Evolutionary conservation across 1,140 invertebrate genomes (phyloP).

Genomic region (Monomorium pharaonis): DNA sequence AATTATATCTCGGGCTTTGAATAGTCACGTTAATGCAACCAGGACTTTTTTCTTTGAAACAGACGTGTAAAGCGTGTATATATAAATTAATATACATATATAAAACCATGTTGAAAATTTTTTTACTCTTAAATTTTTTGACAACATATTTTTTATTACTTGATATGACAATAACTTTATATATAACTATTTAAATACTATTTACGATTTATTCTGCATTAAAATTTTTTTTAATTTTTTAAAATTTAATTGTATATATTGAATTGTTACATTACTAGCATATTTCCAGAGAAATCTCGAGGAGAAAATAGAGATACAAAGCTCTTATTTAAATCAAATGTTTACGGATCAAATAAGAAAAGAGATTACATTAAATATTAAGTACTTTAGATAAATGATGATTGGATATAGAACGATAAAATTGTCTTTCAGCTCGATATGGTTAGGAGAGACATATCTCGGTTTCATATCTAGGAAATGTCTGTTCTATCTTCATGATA

Average conservation of each 20-base stretch:
- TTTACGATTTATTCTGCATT: not conserved
- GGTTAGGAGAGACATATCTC: not conserved
- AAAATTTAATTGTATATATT: not conserved
- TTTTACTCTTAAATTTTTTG: not conserved
- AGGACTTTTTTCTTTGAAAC: not conserved
- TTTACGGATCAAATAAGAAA: constrained; percentile 1
- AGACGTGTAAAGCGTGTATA: not conserved
- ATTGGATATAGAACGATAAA: not conserved
- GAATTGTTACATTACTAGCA: not conserved
- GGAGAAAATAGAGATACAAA: not conserved
- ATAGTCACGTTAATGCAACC: not conserved
- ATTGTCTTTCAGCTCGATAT: not conserved
- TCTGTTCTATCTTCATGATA: constrained; percentile 16
- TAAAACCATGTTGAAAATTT: not conserved
- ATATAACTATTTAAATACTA: not conserved
- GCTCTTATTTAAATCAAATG: not conserved
- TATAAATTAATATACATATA: not conserved
- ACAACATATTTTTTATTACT: not conserved
- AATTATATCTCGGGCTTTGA: not conserved
- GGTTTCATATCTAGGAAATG: not conserved
- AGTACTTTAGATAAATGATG: not conserved
- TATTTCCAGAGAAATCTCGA: not conserved
- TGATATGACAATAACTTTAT: not conserved
- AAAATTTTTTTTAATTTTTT: not conserved
- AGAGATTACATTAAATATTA: constrained; percentile 3